Conservation (phyloP, 2,797 vertebrate species). For the Melanotaenia nigrans region DNA sequence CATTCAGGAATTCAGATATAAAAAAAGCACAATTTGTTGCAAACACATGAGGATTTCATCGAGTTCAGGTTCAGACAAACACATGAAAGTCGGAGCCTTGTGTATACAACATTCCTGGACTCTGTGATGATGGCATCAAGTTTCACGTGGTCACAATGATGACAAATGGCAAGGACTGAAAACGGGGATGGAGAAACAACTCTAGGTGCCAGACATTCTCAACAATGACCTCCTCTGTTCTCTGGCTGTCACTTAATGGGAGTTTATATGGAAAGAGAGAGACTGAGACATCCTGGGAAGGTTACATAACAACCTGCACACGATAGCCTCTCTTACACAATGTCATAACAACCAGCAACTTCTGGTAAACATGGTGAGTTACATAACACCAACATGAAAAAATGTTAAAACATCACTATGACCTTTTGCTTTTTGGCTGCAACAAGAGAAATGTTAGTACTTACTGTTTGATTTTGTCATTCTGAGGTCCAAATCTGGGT, state of each 20-base stretch:
- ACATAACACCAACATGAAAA: conserved; percentile 61
- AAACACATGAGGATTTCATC: conserved; percentile 25
- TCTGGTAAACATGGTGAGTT: conserved; percentile 70
- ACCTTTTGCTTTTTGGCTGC: conserved; percentile 30
- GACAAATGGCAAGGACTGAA: conserved; percentile 26
- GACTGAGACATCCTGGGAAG: conserved; percentile 23
- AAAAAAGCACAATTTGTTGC: conserved; percentile 9
- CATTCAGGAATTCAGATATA: not conserved
- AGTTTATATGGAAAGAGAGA: conserved; percentile 44
- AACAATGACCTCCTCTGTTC: conserved; percentile 68
- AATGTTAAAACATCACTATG: conserved; percentile 16
- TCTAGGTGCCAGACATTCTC: conserved; percentile 32
- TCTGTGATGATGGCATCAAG: conserved; percentile 24
- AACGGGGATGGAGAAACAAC: conserved; percentile 30
- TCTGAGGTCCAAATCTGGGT: conserved; percentile 94
- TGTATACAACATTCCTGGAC: conserved; percentile 27
- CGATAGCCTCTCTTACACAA: conserved; percentile 49
- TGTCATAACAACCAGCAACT: conserved; percentile 31
- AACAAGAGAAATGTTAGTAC: conserved; percentile 69
- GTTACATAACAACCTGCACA: conserved; percentile 61
- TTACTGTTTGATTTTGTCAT: conserved; percentile 98
- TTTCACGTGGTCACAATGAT: conserved; percentile 41
- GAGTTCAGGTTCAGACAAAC: conserved; percentile 8
- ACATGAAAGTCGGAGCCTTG: not conserved
- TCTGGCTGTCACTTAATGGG: conserved; percentile 9